Percentiles rank a stretch among this genome's conserved stretches.
phyloP scores from a whole-genome alignment of 2,888 invertebrate species.

The Cantharis flavilabris region DNA sequence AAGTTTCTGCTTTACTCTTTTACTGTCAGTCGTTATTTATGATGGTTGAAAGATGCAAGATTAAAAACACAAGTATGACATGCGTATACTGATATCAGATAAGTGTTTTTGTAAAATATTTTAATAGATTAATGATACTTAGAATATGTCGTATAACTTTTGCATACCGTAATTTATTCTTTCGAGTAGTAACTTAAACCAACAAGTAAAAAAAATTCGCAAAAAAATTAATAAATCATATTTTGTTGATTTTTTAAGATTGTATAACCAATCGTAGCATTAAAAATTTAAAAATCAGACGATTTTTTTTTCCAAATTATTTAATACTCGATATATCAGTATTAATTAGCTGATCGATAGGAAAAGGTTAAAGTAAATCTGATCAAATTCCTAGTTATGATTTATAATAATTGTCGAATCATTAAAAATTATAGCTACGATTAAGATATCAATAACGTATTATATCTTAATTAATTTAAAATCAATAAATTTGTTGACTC shows the following conservation, averaged over 20 bases:
- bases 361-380: neutral
- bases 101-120: constrained; percentile 35
- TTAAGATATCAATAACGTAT: neutral
- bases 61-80: constrained; percentile 45
- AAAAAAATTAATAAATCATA: neutral
- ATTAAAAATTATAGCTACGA: neutral
- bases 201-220: neutral
- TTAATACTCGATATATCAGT: neutral
- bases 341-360: neutral
- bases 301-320: neutral
- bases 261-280: neutral
- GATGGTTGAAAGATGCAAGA: constrained; percentile 41
- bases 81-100: constrained; percentile 42
- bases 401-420: neutral
- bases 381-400: neutral
- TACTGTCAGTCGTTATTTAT: constrained; percentile 42
- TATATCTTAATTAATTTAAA: neutral
- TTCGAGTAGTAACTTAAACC: constrained; percentile 10
- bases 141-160: constrained; percentile 24
- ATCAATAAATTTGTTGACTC: neutral
- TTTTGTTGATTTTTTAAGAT: neutral
- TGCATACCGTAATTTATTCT: constrained; percentile 17
- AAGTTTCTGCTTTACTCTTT: constrained; percentile 36
- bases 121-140: constrained; percentile 25
- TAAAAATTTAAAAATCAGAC: neutral